These are phyloP conservation scores for Protobothrops mucrosquamatus DNA, from an alignment of 2,113 vertebrate genomes.

Conservation along the genomic window DNA sequence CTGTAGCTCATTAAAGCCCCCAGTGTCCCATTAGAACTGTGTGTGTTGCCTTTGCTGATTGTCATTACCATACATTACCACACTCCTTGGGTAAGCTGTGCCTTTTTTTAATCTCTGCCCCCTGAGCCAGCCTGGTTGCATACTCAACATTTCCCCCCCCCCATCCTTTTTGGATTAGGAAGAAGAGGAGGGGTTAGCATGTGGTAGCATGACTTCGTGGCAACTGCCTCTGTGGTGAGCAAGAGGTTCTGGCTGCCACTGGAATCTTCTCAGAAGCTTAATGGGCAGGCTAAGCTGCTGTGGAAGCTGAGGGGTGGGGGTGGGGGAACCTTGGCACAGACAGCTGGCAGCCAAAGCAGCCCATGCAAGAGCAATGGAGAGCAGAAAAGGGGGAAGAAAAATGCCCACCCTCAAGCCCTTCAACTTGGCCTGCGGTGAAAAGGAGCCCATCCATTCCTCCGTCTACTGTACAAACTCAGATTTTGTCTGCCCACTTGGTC, in stretches of 20 bases:
- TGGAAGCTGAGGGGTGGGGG: neutral
- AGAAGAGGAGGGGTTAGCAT: neutral
- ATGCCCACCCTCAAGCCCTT: neutral
- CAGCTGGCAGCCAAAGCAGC: neutral
- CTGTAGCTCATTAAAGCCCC: slow-evolving; percentile 66
- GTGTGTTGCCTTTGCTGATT: slow-evolving; percentile 56
- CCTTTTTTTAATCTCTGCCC: slow-evolving; percentile 32
- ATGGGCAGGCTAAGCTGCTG: neutral
- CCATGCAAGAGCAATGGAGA: neutral
- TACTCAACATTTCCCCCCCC: fast-evolving
- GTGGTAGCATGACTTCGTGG: neutral
- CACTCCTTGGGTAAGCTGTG: slow-evolving; percentile 51
- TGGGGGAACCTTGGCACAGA: neutral
- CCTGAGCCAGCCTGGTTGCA: neutral
- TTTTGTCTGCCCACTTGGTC: neutral
- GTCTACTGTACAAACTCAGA: neutral
- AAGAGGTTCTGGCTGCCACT: neutral
- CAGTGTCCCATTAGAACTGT: slow-evolving; percentile 56
- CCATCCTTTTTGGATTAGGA: neutral
- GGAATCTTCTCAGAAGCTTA: neutral
- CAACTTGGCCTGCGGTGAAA: neutral
- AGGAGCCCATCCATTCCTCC: neutral
- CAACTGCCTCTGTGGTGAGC: neutral
- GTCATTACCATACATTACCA: slow-evolving; percentile 59
- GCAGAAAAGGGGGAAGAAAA: neutral